phyloP scores from a whole-genome alignment of 1,140 invertebrate species.

The Pogonus chalceus region DNA sequence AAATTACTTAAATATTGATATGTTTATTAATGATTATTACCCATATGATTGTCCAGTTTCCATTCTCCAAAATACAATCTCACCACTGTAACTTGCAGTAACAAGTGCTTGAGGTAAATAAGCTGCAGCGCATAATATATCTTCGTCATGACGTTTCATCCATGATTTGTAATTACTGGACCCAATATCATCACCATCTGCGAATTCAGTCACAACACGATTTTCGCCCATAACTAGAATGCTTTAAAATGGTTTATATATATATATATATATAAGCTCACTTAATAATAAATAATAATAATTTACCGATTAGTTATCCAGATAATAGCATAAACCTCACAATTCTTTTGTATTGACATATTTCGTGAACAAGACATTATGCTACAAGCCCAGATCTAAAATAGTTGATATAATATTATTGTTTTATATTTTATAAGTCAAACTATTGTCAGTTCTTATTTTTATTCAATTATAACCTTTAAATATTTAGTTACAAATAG shows the following conservation, averaged over 20 bases:
- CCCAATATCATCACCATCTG: conserved; percentile 43
- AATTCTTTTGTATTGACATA: conserved; percentile 48
- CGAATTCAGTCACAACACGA: conserved; percentile 55
- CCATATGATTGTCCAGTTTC: conserved; percentile 58
- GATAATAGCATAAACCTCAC: conserved; percentile 46
- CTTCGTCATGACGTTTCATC: conserved; percentile 58
- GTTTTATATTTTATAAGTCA: no score
- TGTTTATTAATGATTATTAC: no score
- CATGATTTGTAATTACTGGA: conserved; percentile 40
- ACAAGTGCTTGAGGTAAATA: conserved; percentile 52
- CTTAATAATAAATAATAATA: conserved; percentile 1
- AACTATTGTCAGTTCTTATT: no score
- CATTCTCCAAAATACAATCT: conserved; percentile 66
- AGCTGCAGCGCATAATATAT: conserved; percentile 54
- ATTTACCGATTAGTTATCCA: conserved; percentile 46
- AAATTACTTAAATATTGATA: no score
- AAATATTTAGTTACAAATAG: no score
- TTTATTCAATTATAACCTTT: no score
- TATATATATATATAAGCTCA: no score
- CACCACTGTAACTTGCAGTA: conserved; percentile 61
- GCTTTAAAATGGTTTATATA: conserved; percentile 27
- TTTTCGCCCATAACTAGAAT: conserved; percentile 65
- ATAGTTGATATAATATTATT: no score
- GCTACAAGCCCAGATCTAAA: conserved; percentile 76
- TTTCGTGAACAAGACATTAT: conserved; percentile 54